Conservation (phyloP, 1,140 invertebrate species). For the Ganaspis sp. region DNA sequence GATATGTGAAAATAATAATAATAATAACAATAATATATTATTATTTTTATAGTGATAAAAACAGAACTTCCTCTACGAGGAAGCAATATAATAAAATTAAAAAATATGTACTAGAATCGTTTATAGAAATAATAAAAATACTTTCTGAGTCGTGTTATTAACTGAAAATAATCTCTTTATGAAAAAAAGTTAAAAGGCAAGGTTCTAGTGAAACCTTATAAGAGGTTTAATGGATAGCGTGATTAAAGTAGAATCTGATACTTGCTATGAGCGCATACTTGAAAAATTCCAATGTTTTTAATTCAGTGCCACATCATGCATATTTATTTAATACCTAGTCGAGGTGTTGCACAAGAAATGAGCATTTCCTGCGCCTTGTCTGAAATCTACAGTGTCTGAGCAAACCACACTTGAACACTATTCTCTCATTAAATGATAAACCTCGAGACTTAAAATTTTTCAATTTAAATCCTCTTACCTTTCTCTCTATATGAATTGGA, state of each 20-base stretch:
- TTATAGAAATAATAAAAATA: too few relatives aligned
- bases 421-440: not conserved
- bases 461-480: too few relatives aligned
- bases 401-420: not conserved
- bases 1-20: too few relatives aligned
- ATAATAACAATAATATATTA: too few relatives aligned
- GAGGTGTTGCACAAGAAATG: not conserved
- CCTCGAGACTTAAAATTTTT: too few relatives aligned
- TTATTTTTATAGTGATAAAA: too few relatives aligned
- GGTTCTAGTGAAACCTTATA: not conserved
- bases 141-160: too few relatives aligned
- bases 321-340: not conserved
- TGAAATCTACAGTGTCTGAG: not conserved
- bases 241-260: not conserved
- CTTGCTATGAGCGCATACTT: not conserved
- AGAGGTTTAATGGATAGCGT: not conserved
- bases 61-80: too few relatives aligned
- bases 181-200: not conserved
- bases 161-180: not conserved
- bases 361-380: not conserved
- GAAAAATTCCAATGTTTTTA: not conserved
- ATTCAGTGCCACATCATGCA: not conserved
- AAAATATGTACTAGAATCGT: too few relatives aligned
- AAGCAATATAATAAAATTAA: too few relatives aligned
- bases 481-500: too few relatives aligned